Evolutionary conservation across 2,797 vertebrate species (phyloP).

Genomic region (Gobio occitaniae): DNA sequence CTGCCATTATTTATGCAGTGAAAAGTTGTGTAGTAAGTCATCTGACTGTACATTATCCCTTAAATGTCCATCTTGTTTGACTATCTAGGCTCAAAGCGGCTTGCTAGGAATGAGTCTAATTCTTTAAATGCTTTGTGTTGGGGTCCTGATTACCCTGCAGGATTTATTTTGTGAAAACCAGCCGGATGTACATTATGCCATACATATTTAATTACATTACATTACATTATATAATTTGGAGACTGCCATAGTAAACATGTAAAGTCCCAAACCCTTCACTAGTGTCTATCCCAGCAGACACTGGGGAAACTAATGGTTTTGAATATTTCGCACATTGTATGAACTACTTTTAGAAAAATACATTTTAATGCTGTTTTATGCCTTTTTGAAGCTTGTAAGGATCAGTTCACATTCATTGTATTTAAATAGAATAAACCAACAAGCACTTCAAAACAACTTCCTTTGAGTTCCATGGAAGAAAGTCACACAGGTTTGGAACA

Average conservation of each 20-base stretch:
- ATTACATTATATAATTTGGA: no score
- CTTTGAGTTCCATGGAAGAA: neutral
- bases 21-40: neutral
- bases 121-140: neutral
- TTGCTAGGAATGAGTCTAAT: neutral
- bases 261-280: no score
- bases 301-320: no score
- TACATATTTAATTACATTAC: no score
- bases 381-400: neutral
- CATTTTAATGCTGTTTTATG: no score
- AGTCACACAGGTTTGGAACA: neutral
- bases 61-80: neutral
- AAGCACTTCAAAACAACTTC: neutral
- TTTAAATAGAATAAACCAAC: neutral
- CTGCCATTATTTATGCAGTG: neutral
- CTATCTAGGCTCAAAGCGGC: neutral
- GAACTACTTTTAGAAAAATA: no score
- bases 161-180: no score
- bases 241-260: no score
- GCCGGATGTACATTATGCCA: no score
- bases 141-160: no score
- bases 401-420: neutral
- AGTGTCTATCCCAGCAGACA: no score
- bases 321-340: no score
- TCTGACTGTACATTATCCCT: neutral